Base-by-base conservation (phyloP, 2,888 invertebrate genomes). In the Apamea sordens region DNA sequence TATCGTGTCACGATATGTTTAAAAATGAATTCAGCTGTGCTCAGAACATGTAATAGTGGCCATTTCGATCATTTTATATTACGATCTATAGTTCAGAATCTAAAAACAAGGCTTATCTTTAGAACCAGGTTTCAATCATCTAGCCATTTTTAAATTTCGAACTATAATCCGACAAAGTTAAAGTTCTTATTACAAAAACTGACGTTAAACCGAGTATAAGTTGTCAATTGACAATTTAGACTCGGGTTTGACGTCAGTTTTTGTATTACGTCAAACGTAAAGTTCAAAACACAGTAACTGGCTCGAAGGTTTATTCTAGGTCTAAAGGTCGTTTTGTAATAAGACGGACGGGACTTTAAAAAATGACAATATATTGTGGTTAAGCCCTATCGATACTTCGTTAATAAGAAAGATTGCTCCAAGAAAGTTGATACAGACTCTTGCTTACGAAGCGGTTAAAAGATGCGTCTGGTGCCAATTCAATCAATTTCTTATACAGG, bases 401-500 rank as follows among this genome's bases (percentile, higher is more conserved):
- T 21, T 59, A 77, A 59, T n/a, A 47, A 21, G 8, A 15, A 15
- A 47, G 4, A n/a, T 47, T 77, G 0, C 1, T 24, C 4, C 11
- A 32, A 75, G 18, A 75, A 24, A 28, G 11, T 41, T 11, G 10
- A 18, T n/a, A 47, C 10, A 36, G n/a, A n/a, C 61, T 10, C 21
- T n/a, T 21, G 13, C 13, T 4, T 15, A 59, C 10, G 11, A 47
- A 24, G 18, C 5, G 6, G 28, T 64, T 24, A 73, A 56, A 21
- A 41, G 11, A 59, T 50, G 36, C n/a, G 50, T 28, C 50, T 76
- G 32, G 59, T 13, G n/a, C 15, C 50, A 76, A 59, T 44, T 32
- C 21, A 83, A 76, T 61, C 8, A 32, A 28, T 56, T 68, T 36
- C 18, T 83, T 77, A 11, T 53, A 21, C 76, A 50, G 13, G 21